Percentiles rank a stretch among this genome's conserved stretches.
phyloP scores from a whole-genome alignment of 2,113 vertebrate genomes.

The Plotosus lineatus region DNA sequence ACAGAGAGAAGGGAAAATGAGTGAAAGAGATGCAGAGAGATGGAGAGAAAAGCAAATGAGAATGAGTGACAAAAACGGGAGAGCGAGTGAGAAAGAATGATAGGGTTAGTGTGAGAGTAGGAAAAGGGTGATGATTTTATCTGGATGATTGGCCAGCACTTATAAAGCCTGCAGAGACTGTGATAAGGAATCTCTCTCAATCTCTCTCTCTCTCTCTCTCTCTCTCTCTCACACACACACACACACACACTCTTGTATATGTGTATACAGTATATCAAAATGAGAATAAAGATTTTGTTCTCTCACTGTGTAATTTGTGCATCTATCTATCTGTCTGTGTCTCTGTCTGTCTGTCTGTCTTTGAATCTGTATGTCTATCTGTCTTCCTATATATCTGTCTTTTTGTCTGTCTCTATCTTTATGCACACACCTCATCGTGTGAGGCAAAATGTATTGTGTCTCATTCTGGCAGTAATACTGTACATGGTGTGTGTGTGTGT shows the following conservation, averaged over 20 bases:
- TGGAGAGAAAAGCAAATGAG: slow-evolving; percentile 63
- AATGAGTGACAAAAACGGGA: slow-evolving; percentile 50
- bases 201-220: slow-evolving; percentile 47
- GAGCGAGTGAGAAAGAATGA: slow-evolving; percentile 29
- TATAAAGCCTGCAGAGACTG: slow-evolving; percentile 72
- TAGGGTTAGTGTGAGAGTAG: slow-evolving; percentile 31
- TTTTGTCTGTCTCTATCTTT: too few relatives aligned
- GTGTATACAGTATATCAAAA: not conserved
- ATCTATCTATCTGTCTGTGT: not conserved
- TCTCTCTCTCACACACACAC: not conserved
- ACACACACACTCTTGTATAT: not conserved
- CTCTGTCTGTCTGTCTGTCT: slow-evolving; percentile 7
- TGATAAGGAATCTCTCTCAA: slow-evolving; percentile 71
- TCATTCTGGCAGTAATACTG: slow-evolving; percentile 5
- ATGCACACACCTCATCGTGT: too few relatives aligned
- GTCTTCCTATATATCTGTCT: not conserved
- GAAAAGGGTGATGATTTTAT: slow-evolving; percentile 62
- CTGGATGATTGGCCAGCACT: slow-evolving; percentile 68
- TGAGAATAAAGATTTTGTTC: not conserved
- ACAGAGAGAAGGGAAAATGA: slow-evolving; percentile 64
- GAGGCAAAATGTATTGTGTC: not conserved
- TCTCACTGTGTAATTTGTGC: not conserved
- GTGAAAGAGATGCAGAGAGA: slow-evolving; percentile 54
- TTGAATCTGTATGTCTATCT: not conserved
- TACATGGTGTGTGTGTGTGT: slow-evolving; percentile 14